Conservation (phyloP, 2,888 invertebrate genomes). For the Diploptera punctata region DNA sequence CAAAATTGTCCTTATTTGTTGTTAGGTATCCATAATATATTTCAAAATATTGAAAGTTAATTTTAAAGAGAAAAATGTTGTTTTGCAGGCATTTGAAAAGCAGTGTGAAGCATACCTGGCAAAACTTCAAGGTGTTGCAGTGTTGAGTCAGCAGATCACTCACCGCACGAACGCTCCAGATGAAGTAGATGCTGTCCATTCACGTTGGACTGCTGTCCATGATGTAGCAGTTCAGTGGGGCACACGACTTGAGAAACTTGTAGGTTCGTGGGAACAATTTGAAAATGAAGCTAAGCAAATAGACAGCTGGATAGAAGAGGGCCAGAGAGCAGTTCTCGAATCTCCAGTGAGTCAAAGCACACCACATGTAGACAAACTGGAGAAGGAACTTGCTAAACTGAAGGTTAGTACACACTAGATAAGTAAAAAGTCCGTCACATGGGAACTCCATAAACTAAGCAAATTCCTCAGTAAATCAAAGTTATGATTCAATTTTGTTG, state of each 20-base stretch:
- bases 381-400: constrained; percentile 75
- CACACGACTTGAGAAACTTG: constrained; percentile 78
- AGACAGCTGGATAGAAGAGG: constrained; percentile 76
- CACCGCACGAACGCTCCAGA: constrained; percentile 69
- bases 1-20: no score
- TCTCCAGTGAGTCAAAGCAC: constrained; percentile 68
- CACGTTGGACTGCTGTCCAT: constrained; percentile 70
- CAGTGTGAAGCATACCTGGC: constrained; percentile 80
- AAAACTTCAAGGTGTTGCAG: constrained; percentile 75
- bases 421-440: no score
- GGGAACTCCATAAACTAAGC: no score
- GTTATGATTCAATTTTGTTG: no score
- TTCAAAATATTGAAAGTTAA: no score
- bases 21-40: no score
- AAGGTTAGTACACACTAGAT: constrained; percentile 72
- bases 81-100: constrained; percentile 65
- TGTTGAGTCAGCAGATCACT: constrained; percentile 76
- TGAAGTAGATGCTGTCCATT: constrained; percentile 54
- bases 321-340: constrained; percentile 66
- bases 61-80: no score
- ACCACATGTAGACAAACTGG: constrained; percentile 76
- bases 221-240: constrained; percentile 80
- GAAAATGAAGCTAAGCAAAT: constrained; percentile 78
- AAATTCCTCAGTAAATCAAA: no score
- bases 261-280: constrained; percentile 81